phyloP scores from a whole-genome alignment of 2,888 invertebrate species.

The Lasiommata megera region DNA sequence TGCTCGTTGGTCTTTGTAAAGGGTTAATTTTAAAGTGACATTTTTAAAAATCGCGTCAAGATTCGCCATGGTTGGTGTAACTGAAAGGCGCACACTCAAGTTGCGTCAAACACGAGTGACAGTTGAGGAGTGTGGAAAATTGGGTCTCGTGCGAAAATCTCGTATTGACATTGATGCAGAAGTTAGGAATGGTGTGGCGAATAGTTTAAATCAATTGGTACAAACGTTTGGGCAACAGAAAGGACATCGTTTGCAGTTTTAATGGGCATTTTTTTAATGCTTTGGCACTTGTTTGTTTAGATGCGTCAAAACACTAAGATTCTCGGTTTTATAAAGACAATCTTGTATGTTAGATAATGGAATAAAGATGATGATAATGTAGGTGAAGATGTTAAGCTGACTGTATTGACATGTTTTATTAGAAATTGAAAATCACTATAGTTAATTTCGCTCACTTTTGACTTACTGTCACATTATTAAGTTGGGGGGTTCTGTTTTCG shows the following conservation, averaged over 20 bases:
- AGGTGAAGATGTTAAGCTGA: too few species aligned
- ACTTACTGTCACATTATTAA: too few species aligned
- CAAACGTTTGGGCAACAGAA: slow-evolving; percentile 8
- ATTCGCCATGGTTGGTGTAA: slow-evolving; percentile 64
- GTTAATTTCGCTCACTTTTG: too few species aligned
- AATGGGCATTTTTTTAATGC: too few species aligned
- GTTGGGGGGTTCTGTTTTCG: too few species aligned
- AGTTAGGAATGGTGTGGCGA: slow-evolving; percentile 40
- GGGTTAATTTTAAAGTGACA: slow-evolving; percentile 68
- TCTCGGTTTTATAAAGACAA: too few species aligned
- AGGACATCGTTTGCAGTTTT: background rate
- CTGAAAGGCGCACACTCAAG: slow-evolving; percentile 47
- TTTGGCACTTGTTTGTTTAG: too few species aligned
- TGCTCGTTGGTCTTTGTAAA: slow-evolving; percentile 44
- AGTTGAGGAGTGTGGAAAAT: slow-evolving; percentile 69
- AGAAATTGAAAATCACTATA: too few species aligned
- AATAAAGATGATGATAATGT: too few species aligned
- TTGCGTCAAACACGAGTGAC: slow-evolving; percentile 72
- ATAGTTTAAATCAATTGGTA: slow-evolving; percentile 40
- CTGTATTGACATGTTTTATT: too few species aligned
- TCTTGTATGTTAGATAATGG: too few species aligned
- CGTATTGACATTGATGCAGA: slow-evolving; percentile 38
- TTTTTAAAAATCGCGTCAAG: slow-evolving; percentile 69
- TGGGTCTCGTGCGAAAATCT: slow-evolving; percentile 66
- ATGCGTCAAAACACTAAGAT: too few species aligned